These are phyloP conservation scores for Canis aureus DNA, from an alignment of 2,113 vertebrate genomes.

Conservation along the genomic window DNA sequence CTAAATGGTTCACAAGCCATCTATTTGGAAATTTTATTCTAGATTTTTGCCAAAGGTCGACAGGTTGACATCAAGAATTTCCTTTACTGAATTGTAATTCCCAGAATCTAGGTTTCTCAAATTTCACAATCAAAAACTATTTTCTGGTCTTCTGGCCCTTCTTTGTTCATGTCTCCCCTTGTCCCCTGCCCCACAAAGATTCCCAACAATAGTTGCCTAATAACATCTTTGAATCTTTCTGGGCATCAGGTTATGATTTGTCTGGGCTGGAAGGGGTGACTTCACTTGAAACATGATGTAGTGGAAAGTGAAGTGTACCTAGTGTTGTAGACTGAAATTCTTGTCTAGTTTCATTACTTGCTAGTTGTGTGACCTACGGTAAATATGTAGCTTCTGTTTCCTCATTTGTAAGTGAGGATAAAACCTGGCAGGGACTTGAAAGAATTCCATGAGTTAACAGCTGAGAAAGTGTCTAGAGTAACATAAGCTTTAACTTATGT, in stretches of 20 bases:
- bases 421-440: background rate
- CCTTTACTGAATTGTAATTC: constrained; percentile 36
- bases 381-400: background rate
- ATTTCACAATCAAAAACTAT: constrained; percentile 68
- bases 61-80: constrained; percentile 66
- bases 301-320: background rate
- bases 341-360: background rate
- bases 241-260: background rate
- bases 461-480: background rate
- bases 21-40: constrained; percentile 39
- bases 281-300: background rate
- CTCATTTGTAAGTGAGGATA: background rate
- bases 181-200: background rate
- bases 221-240: background rate
- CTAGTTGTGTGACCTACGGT: background rate
- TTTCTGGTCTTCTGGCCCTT: constrained; percentile 48
- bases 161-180: background rate
- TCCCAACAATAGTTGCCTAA: constrained; percentile 18
- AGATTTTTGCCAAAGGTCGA: constrained; percentile 55
- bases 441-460: background rate
- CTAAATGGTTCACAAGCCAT: constrained; percentile 58
- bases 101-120: constrained; percentile 56
- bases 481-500: background rate
- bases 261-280: constrained; percentile 38
- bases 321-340: background rate